Base-by-base conservation (phyloP, 2,888 invertebrate genomes). In the Sphinx pinastri region DNA sequence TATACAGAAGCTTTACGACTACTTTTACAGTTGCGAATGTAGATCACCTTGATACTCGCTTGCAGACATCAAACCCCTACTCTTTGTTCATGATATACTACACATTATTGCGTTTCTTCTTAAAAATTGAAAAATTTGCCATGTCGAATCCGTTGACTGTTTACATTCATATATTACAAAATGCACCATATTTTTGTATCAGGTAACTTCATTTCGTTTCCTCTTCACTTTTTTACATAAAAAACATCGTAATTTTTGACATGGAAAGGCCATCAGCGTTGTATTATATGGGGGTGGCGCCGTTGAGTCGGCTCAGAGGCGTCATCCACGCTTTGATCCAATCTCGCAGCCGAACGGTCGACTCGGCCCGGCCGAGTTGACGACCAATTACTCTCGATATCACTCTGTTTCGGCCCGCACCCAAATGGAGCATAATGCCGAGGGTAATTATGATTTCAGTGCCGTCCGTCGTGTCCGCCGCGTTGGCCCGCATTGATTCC, bases 161-260 rank as follows among this genome's bases (percentile, higher is more conserved):
- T 38, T 38, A 38, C 38, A 4, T 7, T 5, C 8, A 8, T 7
- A 38, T 38, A 8, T 38, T 38, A 38, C 6, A 3, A 38, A 5
- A 38, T 8, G 87, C 88, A 89, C 87, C 84, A 89, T 89, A 89
- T 90, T 90, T 89, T 81, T 87, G 88, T 84, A 88, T 89, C 89
- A 88, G 90, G 88, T 90, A 89, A 90, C 90, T 86, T 88, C 83
- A 86, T 89, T 91, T 91, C 89, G 88, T 89, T 90, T 87, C 89
- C 86, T 88, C 88, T 88, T 84, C 82, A 86, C 83, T 88, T 93
- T 91, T 93, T 93, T 92, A 93, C 92, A 91, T 84, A 86, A 88
- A 89, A 88, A 91, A 87, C 94, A 92, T 88, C 93, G 93, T 93
- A 93, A 93, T 91, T 94, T 94, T 92, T 94, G 93, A 93, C 93